Base-by-base conservation (phyloP, 2,797 vertebrate genomes). In the Spinibarbus caldwelli region DNA sequence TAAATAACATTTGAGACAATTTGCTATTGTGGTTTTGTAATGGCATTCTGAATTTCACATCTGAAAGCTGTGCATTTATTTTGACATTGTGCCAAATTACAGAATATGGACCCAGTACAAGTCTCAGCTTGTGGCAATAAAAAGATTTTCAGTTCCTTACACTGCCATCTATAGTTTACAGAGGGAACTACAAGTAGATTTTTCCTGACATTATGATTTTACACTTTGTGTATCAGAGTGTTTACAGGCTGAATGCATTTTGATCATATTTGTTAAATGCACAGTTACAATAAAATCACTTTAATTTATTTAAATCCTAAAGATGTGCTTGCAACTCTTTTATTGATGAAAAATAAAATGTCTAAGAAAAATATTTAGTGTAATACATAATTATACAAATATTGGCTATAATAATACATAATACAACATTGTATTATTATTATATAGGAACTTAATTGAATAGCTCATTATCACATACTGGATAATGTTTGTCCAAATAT, bases 91-190 rank as follows among this genome's bases (percentile, higher is more conserved):
- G 82, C 72, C 62, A 67, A 52, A 77, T 84, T 36, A 59, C 41
- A 49, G 52, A 62, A 72, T 72, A 38, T 78, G 77, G 29, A 47
- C 38, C 36, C 73, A 26, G 73, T n/a, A n/a, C 83, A 59, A 81
- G 71, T 34, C 66, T 66, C 9, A 54, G n/a, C 10, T 41, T 78
- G 49, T 17, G 68, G 36, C 1, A 2, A 14, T 9, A 54, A 11
- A 9, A 62, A 72, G 45, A 73, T 54, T 54, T 85, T 77, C 29
- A 85, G 86, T 64, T 85, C 85, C 77, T 84, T 86, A 87, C 73
- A 88, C 89, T 90, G 89, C 88, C 89, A 88, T 88, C 89, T 90
- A 86, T 89, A 87, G 89, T 68, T 78, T 59, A 83, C 43, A 75
- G 45, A 81, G 8, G 23, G 47, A 85, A 89, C 38, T 86, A 57